Conservation (phyloP, 2,113 vertebrate genomes). For the Strix aluco region DNA sequence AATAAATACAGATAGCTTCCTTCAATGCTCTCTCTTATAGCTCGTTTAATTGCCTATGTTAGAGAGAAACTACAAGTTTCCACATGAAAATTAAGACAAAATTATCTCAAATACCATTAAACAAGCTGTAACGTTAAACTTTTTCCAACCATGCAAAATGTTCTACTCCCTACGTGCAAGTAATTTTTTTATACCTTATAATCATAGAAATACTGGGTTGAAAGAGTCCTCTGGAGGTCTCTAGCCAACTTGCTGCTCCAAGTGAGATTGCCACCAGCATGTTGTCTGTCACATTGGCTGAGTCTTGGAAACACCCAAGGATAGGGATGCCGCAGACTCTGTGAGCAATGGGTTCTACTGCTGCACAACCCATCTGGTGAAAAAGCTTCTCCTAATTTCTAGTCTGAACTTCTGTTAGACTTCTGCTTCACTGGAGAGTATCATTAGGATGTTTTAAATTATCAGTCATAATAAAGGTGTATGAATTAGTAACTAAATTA, state of each 20-base stretch:
- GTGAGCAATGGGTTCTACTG: background rate
- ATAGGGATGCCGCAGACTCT: background rate
- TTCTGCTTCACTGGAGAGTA: background rate
- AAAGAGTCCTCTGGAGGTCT: background rate
- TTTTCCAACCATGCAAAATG: background rate
- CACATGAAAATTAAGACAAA: background rate
- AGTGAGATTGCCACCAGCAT: background rate
- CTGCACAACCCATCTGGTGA: background rate
- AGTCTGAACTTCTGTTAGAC: background rate
- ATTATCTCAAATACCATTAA: background rate
- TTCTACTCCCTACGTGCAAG: background rate
- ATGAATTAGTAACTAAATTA: background rate
- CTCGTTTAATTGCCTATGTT: background rate
- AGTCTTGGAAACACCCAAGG: background rate
- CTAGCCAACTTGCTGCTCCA: background rate
- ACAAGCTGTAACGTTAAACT: background rate
- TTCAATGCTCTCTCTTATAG: background rate
- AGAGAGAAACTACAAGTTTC: background rate
- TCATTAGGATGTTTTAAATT: background rate
- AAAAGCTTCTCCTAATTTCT: background rate
- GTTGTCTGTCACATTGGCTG: background rate
- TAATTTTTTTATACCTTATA: background rate
- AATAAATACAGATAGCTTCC: background rate
- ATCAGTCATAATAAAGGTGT: background rate
- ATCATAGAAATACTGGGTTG: background rate